A percentile compares a stretch with the other conserved stretches of the same genome.
Evolutionary conservation across 2,888 invertebrate genomes (phyloP).

Genomic region (Rotaria magnacalcarata): DNA sequence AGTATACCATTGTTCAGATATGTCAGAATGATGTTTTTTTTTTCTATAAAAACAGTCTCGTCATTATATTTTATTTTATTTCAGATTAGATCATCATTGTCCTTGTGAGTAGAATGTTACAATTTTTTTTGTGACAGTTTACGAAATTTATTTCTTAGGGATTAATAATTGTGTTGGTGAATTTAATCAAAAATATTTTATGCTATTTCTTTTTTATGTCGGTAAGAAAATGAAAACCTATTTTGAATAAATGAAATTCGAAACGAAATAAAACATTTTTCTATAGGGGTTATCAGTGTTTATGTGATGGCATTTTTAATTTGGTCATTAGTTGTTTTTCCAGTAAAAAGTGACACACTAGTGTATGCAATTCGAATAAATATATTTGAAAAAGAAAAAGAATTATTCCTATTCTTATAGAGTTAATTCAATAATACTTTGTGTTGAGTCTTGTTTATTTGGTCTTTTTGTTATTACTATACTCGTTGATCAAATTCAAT

Average conservation of each 20-base stretch:
- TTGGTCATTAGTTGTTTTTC: background rate
- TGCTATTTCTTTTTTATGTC: constrained; percentile 31
- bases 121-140: background rate
- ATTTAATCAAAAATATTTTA: constrained; percentile 36
- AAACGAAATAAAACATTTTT: background rate
- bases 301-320: background rate
- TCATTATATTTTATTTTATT: background rate
- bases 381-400: background rate
- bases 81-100: constrained; percentile 36
- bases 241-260: background rate
- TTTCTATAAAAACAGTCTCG: background rate
- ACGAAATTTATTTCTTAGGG: background rate
- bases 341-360: constrained; percentile 27
- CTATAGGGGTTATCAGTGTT: background rate
- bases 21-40: background rate
- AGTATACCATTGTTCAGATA: background rate
- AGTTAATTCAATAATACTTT: constrained; percentile 75
- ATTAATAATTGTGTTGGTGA: constrained; percentile 34
- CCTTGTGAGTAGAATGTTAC: background rate
- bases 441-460: constrained; percentile 66
- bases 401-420: constrained; percentile 60
- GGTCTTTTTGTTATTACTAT: constrained; percentile 63
- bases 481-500: constrained; percentile 61
- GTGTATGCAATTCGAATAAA: constrained; percentile 10
- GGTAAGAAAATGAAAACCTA: background rate